Percentiles rank a stretch among this genome's conserved stretches.
These are phyloP conservation scores for Listronotus oregonensis DNA, from an alignment of 1,140 invertebrate genomes.

Conservation along the genomic window DNA sequence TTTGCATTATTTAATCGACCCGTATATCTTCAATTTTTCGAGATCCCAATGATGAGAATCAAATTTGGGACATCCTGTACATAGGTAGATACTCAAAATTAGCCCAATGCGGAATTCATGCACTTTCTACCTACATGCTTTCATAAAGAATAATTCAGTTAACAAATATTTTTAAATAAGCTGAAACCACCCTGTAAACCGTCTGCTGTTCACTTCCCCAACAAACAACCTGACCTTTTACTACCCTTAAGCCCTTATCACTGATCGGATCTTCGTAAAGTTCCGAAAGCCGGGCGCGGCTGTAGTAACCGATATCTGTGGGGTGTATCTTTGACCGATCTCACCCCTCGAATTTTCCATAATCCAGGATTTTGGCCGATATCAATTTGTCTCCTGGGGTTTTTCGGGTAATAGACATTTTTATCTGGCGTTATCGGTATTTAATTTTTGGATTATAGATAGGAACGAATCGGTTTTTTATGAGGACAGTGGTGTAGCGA, in stretches of 20 bases:
- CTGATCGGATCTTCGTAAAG: slow-evolving; percentile 37
- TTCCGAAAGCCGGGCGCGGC: not conserved
- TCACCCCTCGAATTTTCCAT: slow-evolving; percentile 48
- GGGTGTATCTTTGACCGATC: slow-evolving; percentile 28
- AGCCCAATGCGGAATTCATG: too few species aligned
- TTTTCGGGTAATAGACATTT: slow-evolving; percentile 46
- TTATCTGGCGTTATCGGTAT: slow-evolving; percentile 45
- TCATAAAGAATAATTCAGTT: too few species aligned
- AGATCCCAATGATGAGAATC: too few species aligned
- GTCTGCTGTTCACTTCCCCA: too few species aligned
- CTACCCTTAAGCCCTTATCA: slow-evolving; percentile 30
- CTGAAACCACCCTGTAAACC: too few species aligned
- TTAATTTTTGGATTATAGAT: slow-evolving; percentile 19
- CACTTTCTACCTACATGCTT: too few species aligned
- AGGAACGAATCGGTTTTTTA: not conserved
- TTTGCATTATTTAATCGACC: too few species aligned
- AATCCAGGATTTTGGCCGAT: slow-evolving; percentile 50
- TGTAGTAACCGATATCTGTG: slow-evolving; percentile 39
- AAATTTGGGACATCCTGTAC: too few species aligned
- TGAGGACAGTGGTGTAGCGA: too few species aligned
- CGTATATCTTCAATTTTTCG: too few species aligned
- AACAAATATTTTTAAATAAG: too few species aligned
- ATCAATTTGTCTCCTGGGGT: slow-evolving; percentile 51
- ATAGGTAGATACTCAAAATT: too few species aligned
- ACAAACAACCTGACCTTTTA: slow-evolving; percentile 14